Conservation (phyloP, 1,140 invertebrate genomes). For the Schlechtendalia chinensis region DNA sequence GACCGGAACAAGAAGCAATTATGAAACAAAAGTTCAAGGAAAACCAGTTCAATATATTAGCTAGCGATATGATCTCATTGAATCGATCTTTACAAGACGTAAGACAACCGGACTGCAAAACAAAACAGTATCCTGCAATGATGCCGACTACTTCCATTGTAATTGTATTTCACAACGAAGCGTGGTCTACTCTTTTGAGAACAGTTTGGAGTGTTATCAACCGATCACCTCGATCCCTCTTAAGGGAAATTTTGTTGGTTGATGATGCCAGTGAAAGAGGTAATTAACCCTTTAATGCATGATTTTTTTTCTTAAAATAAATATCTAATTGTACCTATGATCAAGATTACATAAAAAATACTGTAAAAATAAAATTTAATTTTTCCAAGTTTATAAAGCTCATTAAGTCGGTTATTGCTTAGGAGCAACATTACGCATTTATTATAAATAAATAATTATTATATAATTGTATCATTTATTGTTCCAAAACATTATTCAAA, state of each 20-base stretch:
- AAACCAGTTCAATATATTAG: constrained; percentile 97
- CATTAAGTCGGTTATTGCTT: no score
- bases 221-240: constrained; percentile 78
- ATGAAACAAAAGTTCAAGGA: constrained; percentile 95
- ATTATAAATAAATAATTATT: no score
- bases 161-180: constrained; percentile 97
- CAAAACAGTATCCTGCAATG: constrained; percentile 71
- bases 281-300: no score
- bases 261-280: constrained; percentile 94
- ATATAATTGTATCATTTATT: neutral
- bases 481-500: no score
- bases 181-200: constrained; percentile 91
- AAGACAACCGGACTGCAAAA: constrained; percentile 79
- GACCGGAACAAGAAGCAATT: constrained; percentile 75
- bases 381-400: no score
- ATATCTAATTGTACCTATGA: no score
- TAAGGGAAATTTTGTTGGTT: constrained; percentile 92
- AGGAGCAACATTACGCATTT: no score
- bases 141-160: constrained; percentile 89
- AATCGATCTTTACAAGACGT: constrained; percentile 95
- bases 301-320: no score
- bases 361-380: no score
- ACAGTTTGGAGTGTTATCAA: constrained; percentile 97
- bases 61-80: constrained; percentile 95
- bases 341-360: no score